A percentile compares a stretch with the other conserved stretches of the same genome.
phyloP scores from a whole-genome alignment of 2,113 vertebrate species.

The Lasiurus borealis region DNA sequence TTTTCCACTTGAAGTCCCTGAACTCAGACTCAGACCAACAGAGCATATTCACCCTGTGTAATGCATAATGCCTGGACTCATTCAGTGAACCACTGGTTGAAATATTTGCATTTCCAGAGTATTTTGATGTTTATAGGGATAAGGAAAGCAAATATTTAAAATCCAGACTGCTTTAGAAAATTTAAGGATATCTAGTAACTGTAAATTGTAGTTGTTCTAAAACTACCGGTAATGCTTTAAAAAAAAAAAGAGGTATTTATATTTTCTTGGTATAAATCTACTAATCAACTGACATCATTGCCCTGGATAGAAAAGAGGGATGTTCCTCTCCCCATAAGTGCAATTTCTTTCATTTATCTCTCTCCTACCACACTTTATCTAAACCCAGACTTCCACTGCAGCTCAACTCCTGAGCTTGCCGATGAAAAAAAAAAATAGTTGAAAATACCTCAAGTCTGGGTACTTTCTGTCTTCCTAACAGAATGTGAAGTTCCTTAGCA shows the following conservation, averaged over 20 bases:
- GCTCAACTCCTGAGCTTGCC: not conserved
- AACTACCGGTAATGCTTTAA: not conserved
- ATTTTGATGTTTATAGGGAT: conserved; percentile 38
- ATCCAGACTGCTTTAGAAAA: conserved; percentile 49
- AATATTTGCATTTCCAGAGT: conserved; percentile 63
- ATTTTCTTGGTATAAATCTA: not conserved
- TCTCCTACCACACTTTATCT: not conserved
- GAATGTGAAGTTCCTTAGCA: not conserved
- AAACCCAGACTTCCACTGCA: not conserved
- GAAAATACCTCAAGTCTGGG: not conserved
- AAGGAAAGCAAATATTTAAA: conserved; percentile 64
- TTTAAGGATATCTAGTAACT: conserved; percentile 2
- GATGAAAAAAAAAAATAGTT: not conserved
- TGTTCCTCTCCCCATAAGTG: not conserved
- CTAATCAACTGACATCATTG: not conserved
- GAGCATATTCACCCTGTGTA: conserved; percentile 19
- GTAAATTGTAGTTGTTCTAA: not conserved
- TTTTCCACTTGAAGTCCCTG: conserved; percentile 8
- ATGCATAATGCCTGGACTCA: conserved; percentile 21
- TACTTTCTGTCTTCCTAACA: conserved; percentile 9
- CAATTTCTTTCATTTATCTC: not conserved
- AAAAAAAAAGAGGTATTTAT: not conserved
- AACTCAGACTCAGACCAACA: conserved; percentile 5
- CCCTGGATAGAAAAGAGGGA: not conserved
- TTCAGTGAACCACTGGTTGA: conserved; percentile 29